Evolutionary conservation across 2,113 vertebrate genomes (phyloP).

Genomic region (Callorhinus ursinus): DNA sequence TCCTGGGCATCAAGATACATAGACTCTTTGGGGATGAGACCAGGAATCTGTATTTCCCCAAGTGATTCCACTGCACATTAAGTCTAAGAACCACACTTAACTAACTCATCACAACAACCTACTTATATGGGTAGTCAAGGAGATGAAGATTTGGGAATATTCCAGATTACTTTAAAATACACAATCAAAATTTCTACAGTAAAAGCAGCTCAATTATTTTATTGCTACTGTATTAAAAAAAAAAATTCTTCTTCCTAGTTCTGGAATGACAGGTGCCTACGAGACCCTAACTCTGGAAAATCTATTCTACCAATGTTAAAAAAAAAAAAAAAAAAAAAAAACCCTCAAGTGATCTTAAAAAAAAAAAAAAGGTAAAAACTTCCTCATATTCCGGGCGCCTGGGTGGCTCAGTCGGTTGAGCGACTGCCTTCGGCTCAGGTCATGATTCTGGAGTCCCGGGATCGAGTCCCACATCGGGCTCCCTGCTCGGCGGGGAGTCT

Average conservation of each 20-base stretch:
- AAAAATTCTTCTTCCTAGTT: neutral
- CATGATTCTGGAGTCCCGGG: too few species aligned
- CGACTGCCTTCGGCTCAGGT: too few species aligned
- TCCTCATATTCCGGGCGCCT: neutral
- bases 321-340: neutral
- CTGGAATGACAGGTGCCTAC: neutral
- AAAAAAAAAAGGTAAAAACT: neutral
- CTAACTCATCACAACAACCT: neutral
- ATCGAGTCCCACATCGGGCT: too few species aligned
- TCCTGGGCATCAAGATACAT: neutral
- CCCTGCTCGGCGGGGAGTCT: too few species aligned
- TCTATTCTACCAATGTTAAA: neutral
- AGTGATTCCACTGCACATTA: neutral
- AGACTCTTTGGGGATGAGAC: neutral
- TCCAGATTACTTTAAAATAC: conserved; percentile 53
- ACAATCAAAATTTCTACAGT: neutral
- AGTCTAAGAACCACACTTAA: neutral
- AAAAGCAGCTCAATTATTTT: neutral
- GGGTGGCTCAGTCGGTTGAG: too few species aligned
- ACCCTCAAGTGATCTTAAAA: neutral
- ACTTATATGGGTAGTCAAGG: neutral
- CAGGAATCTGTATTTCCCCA: conserved; percentile 31
- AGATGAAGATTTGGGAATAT: neutral
- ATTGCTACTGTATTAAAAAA: neutral
- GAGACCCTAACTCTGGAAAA: neutral